Base-by-base conservation (phyloP, 2,888 invertebrate species). In the Dryococelus australis region DNA sequence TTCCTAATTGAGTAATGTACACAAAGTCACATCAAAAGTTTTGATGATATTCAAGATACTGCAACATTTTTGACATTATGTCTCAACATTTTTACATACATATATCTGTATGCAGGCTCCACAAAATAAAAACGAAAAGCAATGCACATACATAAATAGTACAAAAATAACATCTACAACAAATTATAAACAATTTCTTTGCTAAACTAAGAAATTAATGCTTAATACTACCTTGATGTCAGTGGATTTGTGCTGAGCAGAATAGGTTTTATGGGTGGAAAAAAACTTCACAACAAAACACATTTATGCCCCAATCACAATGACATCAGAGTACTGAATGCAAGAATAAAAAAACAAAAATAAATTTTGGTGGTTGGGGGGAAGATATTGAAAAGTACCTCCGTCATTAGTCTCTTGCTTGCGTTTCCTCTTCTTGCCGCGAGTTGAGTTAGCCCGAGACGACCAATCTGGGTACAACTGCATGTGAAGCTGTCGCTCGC, bases 381-480 rank as follows among this genome's bases (percentile, higher is more conserved):
- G 8, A 24, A 24, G n/a, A 65, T 65, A 24, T 47, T 47, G 47
- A 47, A 80, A 94, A 95, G 95, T 97, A 97, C 97, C 97, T 97
- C 97, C 97, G 95, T 97, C 97, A 96, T 96, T 96, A 95, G 97
- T 96, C 95, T 98, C 98, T 97, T 97, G 97, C 96, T 98, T 97
- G 96, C 97, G 97, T 96, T 99, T 99, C 97, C 99, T 98, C 96
- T 99, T 99, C 96, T 98, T 98, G 95, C 99, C 98, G 94, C 98
- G 97, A 94, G 99, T 98, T 95, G 99, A 99, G 96, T 99, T 99
- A 94, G 99, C 97, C 94, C 99, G 99, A 95, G 97, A 97, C 95
- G 97, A 97, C 99, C 99, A 99, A 95, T 98, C 98, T 93, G 99
- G 99, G 95, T 99, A 99, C 94, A 98, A 96, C 96, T 98, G 98